Conservation (phyloP, 2,113 vertebrate genomes). For the Junco hyemalis region DNA sequence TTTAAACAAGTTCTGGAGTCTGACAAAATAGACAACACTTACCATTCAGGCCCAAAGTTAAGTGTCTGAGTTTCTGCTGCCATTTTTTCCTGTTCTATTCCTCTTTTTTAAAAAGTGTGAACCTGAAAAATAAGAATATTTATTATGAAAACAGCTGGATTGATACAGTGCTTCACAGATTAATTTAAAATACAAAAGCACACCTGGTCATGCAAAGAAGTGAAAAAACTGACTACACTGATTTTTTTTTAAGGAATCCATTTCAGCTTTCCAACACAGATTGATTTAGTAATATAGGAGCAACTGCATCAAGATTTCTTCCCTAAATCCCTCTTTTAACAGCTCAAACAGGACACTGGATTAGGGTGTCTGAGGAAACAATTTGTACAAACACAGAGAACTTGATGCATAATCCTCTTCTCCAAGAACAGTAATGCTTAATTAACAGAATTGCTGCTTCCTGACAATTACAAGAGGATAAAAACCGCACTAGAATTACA, state of each 20-base stretch:
- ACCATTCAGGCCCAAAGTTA: constrained; percentile 99
- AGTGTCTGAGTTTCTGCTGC: constrained; percentile 99
- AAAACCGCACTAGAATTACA: constrained; percentile 3
- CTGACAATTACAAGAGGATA: constrained; percentile 39
- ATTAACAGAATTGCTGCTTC: constrained; percentile 53
- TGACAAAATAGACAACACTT: constrained; percentile 59
- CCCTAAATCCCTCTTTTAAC: background rate
- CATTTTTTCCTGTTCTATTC: constrained; percentile 79
- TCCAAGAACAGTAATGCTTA: constrained; percentile 8
- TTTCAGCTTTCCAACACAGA: background rate
- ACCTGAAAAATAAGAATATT: constrained; percentile 73
- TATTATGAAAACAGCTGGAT: background rate
- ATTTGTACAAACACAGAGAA: background rate
- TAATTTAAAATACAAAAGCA: background rate
- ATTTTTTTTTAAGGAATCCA: background rate
- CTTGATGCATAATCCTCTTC: constrained; percentile 16
- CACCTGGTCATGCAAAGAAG: background rate
- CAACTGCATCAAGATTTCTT: background rate
- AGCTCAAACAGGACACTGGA: background rate
- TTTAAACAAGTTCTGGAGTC: background rate
- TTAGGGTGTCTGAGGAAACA: background rate
- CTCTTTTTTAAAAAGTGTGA: constrained; percentile 70
- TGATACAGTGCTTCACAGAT: background rate
- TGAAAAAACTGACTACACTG: accelerated
- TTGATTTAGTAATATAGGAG: background rate